phyloP scores from a whole-genome alignment of 92 coral and sea anemone species.

The Porites lobata region DNA sequence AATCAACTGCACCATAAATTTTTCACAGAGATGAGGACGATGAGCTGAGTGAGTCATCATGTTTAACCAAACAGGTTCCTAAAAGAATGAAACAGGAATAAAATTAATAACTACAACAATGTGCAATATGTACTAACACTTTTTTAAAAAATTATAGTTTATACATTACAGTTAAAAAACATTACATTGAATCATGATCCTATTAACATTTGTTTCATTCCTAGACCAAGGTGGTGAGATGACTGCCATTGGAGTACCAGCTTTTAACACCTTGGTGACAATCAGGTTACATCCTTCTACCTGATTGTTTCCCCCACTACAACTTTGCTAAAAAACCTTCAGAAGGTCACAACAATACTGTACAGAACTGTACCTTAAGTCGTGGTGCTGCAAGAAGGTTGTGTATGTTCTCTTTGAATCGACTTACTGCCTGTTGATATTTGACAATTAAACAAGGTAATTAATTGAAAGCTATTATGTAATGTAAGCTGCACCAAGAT shows the following conservation, averaged over 20 bases:
- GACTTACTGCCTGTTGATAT: conserved; percentile 77
- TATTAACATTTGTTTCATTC: too few species aligned
- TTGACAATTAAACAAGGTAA: not conserved
- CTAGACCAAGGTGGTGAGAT: too few species aligned
- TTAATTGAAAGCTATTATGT: not conserved
- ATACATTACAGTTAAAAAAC: too few species aligned
- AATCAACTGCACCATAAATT: conserved; percentile 86
- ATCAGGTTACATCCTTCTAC: too few species aligned
- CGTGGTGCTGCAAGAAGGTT: conserved; percentile 88
- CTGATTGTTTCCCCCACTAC: too few species aligned
- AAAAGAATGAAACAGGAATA: not conserved
- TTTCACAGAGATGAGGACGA: conserved; percentile 84
- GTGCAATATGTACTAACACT: too few species aligned
- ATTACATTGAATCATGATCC: too few species aligned
- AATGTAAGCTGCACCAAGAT: not conserved
- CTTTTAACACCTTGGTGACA: too few species aligned
- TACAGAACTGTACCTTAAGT: conserved; percentile 71
- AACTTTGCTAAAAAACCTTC: too few species aligned
- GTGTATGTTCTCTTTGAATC: conserved; percentile 72
- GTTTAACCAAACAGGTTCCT: conserved; percentile 98
- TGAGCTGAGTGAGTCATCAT: conserved; percentile 94
- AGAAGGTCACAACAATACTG: not conserved
- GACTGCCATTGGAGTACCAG: too few species aligned
- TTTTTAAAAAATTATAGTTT: too few species aligned
- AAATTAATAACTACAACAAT: too few species aligned